Conservation (phyloP, 2,888 invertebrate genomes). For the Trisateles emortualis region DNA sequence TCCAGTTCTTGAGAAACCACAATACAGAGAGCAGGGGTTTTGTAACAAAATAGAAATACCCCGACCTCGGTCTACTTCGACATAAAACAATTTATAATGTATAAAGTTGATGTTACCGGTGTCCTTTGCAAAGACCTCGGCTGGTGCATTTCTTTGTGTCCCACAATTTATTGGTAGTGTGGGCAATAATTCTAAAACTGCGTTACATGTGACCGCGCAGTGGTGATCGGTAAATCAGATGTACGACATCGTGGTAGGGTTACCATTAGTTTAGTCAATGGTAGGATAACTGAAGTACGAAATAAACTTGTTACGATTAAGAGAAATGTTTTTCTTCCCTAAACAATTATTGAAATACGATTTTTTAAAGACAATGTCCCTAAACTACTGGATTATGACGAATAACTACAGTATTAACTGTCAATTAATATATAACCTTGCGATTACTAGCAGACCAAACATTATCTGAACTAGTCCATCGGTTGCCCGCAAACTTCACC, state of each 20-base stretch:
- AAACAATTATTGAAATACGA: too few relatives aligned
- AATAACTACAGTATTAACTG: too few relatives aligned
- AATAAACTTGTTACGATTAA: not conserved
- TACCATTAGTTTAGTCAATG: constrained; percentile 2
- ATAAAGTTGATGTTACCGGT: constrained; percentile 26
- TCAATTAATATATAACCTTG: not conserved
- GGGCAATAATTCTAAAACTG: constrained; percentile 41
- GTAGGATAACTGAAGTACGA: not conserved
- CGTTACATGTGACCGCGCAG: constrained; percentile 37
- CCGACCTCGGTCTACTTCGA: constrained; percentile 42
- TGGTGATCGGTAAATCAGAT: constrained; percentile 38
- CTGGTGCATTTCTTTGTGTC: constrained; percentile 46
- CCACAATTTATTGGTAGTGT: constrained; percentile 39
- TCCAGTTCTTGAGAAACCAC: constrained; percentile 19
- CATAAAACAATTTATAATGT: constrained; percentile 32
- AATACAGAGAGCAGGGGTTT: constrained; percentile 22
- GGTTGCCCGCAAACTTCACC: too few relatives aligned
- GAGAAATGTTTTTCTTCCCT: not conserved
- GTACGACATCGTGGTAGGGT: constrained; percentile 27
- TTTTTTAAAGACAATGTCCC: too few relatives aligned
- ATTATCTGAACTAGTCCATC: not conserved
- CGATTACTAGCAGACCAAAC: constrained; percentile 14
- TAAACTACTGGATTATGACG: too few relatives aligned
- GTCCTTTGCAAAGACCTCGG: constrained; percentile 31
- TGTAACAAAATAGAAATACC: constrained; percentile 29